Evolutionary conservation across 1,140 invertebrate species (phyloP), one percentile per base, ranked within the genome.

Genomic region (Drosophila nannoptera): DNA sequence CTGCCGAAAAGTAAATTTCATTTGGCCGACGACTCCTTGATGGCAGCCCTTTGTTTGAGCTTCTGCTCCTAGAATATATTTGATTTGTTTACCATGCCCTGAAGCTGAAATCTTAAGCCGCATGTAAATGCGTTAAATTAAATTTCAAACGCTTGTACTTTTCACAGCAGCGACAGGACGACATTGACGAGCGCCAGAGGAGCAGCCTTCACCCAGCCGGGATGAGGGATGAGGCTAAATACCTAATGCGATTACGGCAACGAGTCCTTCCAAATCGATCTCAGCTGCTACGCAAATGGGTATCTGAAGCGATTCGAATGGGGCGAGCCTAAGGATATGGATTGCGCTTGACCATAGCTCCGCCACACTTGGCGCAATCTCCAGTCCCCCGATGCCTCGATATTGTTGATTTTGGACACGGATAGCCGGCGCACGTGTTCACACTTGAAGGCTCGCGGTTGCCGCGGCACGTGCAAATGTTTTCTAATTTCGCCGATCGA

Each of bases 101-200:
- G 75, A 66, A 77, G 78, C 78, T 65, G 33, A 73, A 78, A 81
- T 75, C 81, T 86, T 86, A 86, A 86, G 81, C 81, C 70, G 74
- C 81, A 86, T 86, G 81, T 86, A 86, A 86, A 86, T 86, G 81
- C 81, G 81, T 86, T 86, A 86, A 86, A 86, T 86, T 86, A 86
- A 86, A 86, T 86, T 86, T 86, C 77, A 75, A 86, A 80, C 49
- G 81, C 81, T 81, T 82, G 78, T 82, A 77, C 78, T 73, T 72
- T 62, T 69, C 61, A 60, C 71, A 54, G 52, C 67, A 53, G 48
- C 36, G 43, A 42, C 49, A 68, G 75, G 72, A 73, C 56, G 73
- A 22, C 22, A 76, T 70, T 62, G 50, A 73, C 58, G 73, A 49
- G 40, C 40, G 12, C 40, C 40, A 45, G 31, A 42, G 56, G 52